Evolutionary conservation across 2,888 invertebrate genomes (phyloP), one percentile per base, ranked within the genome.

Genomic region (Tinea semifulvella): DNA sequence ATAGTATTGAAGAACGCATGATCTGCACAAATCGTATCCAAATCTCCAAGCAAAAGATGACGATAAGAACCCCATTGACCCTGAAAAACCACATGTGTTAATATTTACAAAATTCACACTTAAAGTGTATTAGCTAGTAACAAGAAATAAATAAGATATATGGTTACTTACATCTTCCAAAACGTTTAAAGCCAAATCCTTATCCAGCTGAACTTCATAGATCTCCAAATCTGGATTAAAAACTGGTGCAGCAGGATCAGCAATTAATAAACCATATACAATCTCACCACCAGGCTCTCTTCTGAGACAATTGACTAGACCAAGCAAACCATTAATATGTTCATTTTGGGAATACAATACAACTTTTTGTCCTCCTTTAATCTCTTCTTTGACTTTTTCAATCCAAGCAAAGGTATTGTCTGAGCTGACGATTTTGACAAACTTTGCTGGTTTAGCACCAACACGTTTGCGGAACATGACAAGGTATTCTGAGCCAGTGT

Each of bases 241-340:
- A 2, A 71, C 60, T 0, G 90, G 89, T 0, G 88, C 89, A 1
- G 77, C 73, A 0, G 73, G 61, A 52, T 88, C 88, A 49, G 87
- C 63, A 45, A 91, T 85, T 26, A 89, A 81, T 5, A 92, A 64
- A 45, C 87, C 86, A 43, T 82, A 80, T 1, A 87, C 72, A 1
- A 84, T 63, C 51, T 85, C 84, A 39, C 91, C 90, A 51, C 90
- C 90, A 1, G 89, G 87, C 60, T 96, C 96, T 54, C 84, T 88
- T 47, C 90, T 83, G 19, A 98, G 65, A 65, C 96, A 96, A 56
- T 95, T 95, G 0, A 92, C 86, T 44, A 97, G 71, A n/a, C 98
- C 98, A 16, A 95, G 63, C 1, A 96, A 77, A 10, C 98, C 98
- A 60, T 85, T 92, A 5, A 87, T 72, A 2, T 82, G 77, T 45